Base-by-base conservation (phyloP, 2,888 invertebrate species). In the Vanessa cardui region DNA sequence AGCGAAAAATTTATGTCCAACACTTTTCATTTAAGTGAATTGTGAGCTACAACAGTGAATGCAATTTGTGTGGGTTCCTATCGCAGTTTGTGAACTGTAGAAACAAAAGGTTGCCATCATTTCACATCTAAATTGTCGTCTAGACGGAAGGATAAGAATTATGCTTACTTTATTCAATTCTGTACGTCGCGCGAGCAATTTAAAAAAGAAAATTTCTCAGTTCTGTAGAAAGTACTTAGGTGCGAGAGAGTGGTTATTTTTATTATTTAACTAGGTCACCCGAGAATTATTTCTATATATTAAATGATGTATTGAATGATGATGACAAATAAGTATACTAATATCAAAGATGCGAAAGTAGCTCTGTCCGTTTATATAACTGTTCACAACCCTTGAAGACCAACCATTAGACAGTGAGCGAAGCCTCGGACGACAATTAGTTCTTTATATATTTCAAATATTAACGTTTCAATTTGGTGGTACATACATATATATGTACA, bases 31-130 rank as follows among this genome's bases (percentile, higher is more conserved):
- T 75, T 79, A 80, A 80, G 58, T 64, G 60, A 68, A 61, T 64
- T 60, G 47, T 16, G 58, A 16, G 47, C 44, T 56, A 39, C 33
- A 56, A 31, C 56, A 56, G 49, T 26, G 18, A 49, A 59, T 62
- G 66, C 62, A 78, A 84, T 87, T 87, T 87, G 84, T 84, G 77
- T 56, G 50, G 56, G 49, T 58, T 61, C 61, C 21, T 58, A 50
- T 58, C 49, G 45, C 33, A 63, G 56, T 66, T 64, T 62, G 12
- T 59, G 21, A 58, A 52, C 50, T 58, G 62, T 54, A 59, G 63
- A 66, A 64, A 71, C 66, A 69, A 71, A 64, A 56, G 59, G 49
- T 12, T 31, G 58, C 46, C 61, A 46, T 66, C 54, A 39, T 68
- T 65, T 62, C 62, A 66, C 64, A 71, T 69, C 66, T 71, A 69